Percentiles rank a stretch among this genome's conserved stretches.
These are phyloP conservation scores for Cricetomys ansorgei DNA, from an alignment of 2,113 vertebrate species.

Conservation along the genomic window DNA sequence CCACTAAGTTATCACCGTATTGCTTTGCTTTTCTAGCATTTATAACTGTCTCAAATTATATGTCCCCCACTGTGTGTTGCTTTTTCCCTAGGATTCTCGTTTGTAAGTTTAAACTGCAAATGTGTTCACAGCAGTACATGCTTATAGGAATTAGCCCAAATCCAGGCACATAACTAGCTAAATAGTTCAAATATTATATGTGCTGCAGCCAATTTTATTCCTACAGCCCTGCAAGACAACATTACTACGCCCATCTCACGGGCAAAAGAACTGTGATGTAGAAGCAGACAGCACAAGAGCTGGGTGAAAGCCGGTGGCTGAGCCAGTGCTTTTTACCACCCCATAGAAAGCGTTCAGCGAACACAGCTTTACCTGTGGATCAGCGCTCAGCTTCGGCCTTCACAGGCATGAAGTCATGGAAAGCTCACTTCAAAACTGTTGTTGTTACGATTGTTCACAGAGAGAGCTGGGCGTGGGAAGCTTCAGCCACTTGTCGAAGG, in stretches of 20 bases:
- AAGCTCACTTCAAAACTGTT: not conserved
- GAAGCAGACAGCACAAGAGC: no score
- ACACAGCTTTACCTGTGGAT: not conserved
- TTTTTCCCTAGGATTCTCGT: not conserved
- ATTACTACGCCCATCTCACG: not conserved
- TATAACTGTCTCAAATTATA: not conserved
- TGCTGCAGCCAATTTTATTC: slow-evolving; percentile 8
- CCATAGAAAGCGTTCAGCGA: not conserved
- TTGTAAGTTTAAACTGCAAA: not conserved
- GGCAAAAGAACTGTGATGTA: not conserved
- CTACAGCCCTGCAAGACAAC: not conserved
- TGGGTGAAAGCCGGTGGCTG: not conserved
- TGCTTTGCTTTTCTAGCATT: not conserved
- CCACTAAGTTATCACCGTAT: not conserved
- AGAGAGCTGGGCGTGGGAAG: not conserved
- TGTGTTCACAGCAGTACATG: not conserved
- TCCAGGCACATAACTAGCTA: not conserved
- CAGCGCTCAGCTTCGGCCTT: not conserved
- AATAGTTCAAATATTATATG: slow-evolving; percentile 12
- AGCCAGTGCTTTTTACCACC: not conserved
- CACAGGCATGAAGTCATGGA: not conserved
- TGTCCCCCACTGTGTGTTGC: not conserved
- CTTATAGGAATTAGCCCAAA: slow-evolving; percentile 20
- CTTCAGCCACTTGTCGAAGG: not conserved
- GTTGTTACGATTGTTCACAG: not conserved